Conservation (phyloP, 2,797 vertebrate genomes). For the Monodelphis domestica region DNA sequence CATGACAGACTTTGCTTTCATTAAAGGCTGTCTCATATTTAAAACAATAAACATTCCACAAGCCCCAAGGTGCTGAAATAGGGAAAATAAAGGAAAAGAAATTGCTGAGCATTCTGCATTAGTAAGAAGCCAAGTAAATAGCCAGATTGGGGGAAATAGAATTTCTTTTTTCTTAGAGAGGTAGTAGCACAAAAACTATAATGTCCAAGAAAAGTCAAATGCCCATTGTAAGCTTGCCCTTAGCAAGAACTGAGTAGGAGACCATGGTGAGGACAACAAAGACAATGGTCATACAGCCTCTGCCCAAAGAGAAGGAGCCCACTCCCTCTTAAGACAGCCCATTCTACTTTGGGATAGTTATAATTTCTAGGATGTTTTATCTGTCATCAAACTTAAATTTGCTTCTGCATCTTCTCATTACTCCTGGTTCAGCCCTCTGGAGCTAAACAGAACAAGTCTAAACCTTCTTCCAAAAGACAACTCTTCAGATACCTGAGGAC, state of each 20-base stretch:
- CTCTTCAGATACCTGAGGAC: not conserved
- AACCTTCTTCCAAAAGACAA: not conserved
- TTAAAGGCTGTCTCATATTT: conserved; percentile 22
- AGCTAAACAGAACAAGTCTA: not conserved
- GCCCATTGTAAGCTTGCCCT: not conserved
- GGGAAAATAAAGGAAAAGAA: conserved; percentile 65
- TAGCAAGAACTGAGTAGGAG: not conserved
- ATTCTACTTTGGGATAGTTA: not conserved
- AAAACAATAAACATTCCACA: conserved; percentile 20
- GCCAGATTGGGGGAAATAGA: conserved; percentile 71
- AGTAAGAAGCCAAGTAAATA: conserved; percentile 69
- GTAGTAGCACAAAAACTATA: too few relatives aligned
- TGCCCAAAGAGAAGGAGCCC: not conserved
- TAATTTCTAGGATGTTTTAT: not conserved
- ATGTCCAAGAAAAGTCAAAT: not conserved
- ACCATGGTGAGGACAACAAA: not conserved
- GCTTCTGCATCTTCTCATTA: not conserved
- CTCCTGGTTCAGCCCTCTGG: not conserved
- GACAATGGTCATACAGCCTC: not conserved
- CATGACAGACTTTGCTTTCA: conserved; percentile 53
- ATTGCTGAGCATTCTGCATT: conserved; percentile 65
- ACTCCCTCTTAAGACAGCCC: not conserved
- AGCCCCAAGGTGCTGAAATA: conserved; percentile 35
- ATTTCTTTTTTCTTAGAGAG: not conserved
- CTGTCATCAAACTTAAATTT: not conserved